These are phyloP conservation scores for Mnemiopsis leidyi DNA, from an alignment of 37 sponge, comb jelly and placozoan genomes.

Conservation along the genomic window DNA sequence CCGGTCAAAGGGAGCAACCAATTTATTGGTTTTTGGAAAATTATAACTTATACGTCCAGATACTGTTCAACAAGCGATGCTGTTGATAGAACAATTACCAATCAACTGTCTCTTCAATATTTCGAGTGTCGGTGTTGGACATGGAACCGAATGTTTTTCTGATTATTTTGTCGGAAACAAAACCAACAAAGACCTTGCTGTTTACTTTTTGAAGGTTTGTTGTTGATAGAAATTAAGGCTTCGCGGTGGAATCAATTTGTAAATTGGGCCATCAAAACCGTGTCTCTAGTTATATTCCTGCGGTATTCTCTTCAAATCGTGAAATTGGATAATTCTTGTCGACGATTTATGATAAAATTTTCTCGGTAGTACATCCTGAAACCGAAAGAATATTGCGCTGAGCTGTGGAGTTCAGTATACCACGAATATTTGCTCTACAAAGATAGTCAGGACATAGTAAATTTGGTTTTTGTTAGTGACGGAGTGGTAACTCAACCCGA, in stretches of 20 bases:
- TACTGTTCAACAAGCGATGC: background rate
- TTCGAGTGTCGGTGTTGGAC: background rate
- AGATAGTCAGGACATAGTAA: background rate
- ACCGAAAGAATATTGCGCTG: background rate
- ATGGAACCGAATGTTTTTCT: conserved; percentile 9
- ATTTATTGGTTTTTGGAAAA: no score
- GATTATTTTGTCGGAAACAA: background rate
- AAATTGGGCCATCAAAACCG: no score
- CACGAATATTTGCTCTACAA: background rate
- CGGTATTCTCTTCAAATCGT: no score
- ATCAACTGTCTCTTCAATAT: background rate
- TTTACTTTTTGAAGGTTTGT: background rate
- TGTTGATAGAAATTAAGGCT: no score
- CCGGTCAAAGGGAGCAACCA: no score
- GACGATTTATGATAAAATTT: no score
- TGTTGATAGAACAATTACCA: background rate
- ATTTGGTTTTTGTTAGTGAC: conserved; percentile 21
- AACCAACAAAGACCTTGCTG: background rate
- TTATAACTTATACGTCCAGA: no score
- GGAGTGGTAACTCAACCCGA: conserved; percentile 46
- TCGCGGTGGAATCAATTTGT: no score
- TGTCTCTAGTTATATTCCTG: no score
- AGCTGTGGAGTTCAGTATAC: background rate
- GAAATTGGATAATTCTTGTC: no score
- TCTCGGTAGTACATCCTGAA: background rate